Evolutionary conservation across 1,140 invertebrate genomes (phyloP), one percentile per base, ranked within the genome.

Genomic region (Lucilia cuprina): DNA sequence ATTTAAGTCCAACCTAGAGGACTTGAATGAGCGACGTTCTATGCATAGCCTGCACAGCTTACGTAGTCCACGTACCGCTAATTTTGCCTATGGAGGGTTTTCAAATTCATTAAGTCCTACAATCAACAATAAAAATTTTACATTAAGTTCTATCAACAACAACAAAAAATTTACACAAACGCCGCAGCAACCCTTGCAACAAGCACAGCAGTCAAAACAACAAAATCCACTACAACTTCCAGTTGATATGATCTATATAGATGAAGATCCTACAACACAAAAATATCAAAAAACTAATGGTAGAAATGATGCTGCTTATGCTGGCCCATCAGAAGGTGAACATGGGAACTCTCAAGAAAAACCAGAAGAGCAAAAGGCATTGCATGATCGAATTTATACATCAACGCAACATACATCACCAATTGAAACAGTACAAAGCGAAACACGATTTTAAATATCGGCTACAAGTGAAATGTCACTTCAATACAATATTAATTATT

Each of bases 1-100:
- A 92, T 99, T 99, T 97, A 30, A 99, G 98, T 94, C 99, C 98
- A 91, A 99, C 97, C 91, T 94, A 99, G 99, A 99, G 95, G 99
- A 99, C 94, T 94, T 99, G 93, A 98, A 99, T 94, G 99, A 99
- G 93, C 96, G 97, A 91, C 96, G 97, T 92, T 98, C 98, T 93
- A 95, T 98, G 92, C 97, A 98, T 96, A 98, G 97, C 95, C 96
- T 97, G 93, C 96, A 97, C 94, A 97, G 96, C 93, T 96, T 98
- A 93, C 97, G 97, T 94, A 97, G 96, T 94, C 95, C 97, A 90
- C 95, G 96, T 82, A 87, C 86, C 50, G n/a, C 34, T 70, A 86
- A 85, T 35, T 82, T 87, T 50, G 86, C 86, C 21, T 70, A 25
- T 70, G 65, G 65, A 7, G 86, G 83, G 55, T 41, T 60, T 35